Conservation (phyloP, 2,113 vertebrate species). For the Erpornis zantholeuca region DNA sequence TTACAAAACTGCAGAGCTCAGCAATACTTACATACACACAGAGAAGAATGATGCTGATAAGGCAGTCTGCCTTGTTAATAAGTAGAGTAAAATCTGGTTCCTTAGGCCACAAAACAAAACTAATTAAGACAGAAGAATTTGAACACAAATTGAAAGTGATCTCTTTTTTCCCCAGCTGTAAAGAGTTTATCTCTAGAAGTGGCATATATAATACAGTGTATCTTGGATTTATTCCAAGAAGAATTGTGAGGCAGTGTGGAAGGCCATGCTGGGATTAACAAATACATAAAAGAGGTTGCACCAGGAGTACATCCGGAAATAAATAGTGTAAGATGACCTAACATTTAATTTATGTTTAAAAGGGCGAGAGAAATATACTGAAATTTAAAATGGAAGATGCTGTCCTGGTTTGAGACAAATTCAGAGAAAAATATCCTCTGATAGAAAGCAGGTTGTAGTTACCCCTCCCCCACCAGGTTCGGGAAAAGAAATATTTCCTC, state of each 20-base stretch:
- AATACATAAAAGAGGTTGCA: conserved; percentile 40
- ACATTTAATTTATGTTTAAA: not conserved
- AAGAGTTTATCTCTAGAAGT: conserved; percentile 57
- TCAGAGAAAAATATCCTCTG: too few species aligned
- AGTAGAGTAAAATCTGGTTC: conserved; percentile 65
- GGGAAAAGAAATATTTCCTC: too few species aligned
- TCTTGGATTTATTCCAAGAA: conserved; percentile 68
- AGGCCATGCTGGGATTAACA: conserved; percentile 48
- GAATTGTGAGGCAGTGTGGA: conserved; percentile 57
- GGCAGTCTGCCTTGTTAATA: conserved; percentile 62
- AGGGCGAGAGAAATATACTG: not conserved
- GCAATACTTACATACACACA: conserved; percentile 44
- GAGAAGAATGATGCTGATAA: conserved; percentile 65
- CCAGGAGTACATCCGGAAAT: not conserved
- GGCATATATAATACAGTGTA: conserved; percentile 59
- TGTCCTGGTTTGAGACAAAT: too few species aligned
- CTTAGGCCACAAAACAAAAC: conserved; percentile 66
- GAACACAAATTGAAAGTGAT: conserved; percentile 68
- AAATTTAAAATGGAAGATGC: not conserved
- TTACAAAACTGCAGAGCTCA: conserved; percentile 68
- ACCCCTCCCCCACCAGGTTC: too few species aligned
- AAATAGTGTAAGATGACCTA: conserved; percentile 7
- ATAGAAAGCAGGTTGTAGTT: too few species aligned
- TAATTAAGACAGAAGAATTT: conserved; percentile 75
- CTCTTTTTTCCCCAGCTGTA: not conserved